phyloP scores from a whole-genome alignment of 2,888 invertebrate species.

The Chalcosyrphus nemorum region DNA sequence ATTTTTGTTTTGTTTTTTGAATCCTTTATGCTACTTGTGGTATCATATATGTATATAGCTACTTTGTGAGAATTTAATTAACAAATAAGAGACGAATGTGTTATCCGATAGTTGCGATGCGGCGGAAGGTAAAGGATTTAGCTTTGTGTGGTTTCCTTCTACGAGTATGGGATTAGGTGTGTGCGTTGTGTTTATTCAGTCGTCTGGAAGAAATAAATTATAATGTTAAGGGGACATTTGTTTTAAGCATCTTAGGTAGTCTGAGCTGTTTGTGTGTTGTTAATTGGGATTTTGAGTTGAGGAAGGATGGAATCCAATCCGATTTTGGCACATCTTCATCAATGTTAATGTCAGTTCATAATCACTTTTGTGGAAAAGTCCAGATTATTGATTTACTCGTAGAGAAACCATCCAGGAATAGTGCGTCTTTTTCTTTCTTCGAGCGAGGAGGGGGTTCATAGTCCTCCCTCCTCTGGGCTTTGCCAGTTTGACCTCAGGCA shows the following conservation, averaged over 20 bases:
- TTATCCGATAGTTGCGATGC: neutral
- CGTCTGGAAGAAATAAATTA: neutral
- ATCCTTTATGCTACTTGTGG: conserved; percentile 2
- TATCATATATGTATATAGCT: neutral
- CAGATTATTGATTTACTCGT: too few species aligned
- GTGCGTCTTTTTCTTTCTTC: too few species aligned
- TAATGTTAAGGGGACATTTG: neutral
- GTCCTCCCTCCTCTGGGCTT: too few species aligned
- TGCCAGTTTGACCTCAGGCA: too few species aligned
- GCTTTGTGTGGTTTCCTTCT: neutral
- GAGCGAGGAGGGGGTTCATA: too few species aligned
- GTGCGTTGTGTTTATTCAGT: neutral
- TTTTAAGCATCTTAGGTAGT: neutral
- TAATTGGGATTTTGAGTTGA: neutral
- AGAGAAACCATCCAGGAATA: too few species aligned
- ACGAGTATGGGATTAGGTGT: neutral
- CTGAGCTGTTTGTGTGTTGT: neutral
- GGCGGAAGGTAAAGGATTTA: neutral
- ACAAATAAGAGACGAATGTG: conserved; percentile 2
- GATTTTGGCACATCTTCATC: too few species aligned
- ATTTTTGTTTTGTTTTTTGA: neutral
- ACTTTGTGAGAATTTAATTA: conserved; percentile 23
- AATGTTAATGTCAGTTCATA: too few species aligned
- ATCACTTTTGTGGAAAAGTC: too few species aligned
- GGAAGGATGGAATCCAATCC: too few species aligned